These are phyloP conservation scores for Gadus chalcogrammus DNA, from an alignment of 2,113 vertebrate genomes.

Conservation along the genomic window DNA sequence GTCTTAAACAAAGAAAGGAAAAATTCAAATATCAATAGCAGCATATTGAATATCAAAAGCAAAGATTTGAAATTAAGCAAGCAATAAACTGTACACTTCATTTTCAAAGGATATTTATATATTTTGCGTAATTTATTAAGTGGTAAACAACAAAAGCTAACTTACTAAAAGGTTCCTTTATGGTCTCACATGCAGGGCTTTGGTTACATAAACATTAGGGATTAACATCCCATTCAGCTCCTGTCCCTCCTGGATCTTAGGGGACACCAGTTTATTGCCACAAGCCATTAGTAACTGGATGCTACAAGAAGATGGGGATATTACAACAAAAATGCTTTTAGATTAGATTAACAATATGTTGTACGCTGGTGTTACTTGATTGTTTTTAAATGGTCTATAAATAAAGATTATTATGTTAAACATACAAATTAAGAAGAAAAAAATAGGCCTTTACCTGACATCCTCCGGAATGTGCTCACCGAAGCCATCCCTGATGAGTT, in stretches of 20 bases:
- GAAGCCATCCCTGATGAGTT: too few relatives aligned
- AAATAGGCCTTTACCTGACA: background rate
- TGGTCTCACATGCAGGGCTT: conserved; percentile 9
- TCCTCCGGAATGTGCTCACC: too few relatives aligned
- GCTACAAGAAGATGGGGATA: conserved; percentile 2
- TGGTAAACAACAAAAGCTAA: background rate
- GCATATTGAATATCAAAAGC: too few relatives aligned
- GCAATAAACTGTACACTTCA: too few relatives aligned
- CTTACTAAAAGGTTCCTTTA: conserved; percentile 13
- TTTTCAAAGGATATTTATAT: too few relatives aligned
- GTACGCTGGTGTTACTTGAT: too few relatives aligned
- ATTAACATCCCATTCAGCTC: conserved; percentile 13
- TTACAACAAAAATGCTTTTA: too few relatives aligned
- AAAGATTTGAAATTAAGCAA: too few relatives aligned
- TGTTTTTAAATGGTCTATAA: background rate
- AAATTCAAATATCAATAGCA: too few relatives aligned
- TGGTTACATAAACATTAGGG: conserved; percentile 7
- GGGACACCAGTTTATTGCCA: conserved; percentile 12
- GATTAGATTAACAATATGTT: too few relatives aligned
- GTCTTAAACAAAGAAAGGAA: too few relatives aligned
- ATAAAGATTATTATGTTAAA: background rate
- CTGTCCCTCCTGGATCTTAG: conserved; percentile 12
- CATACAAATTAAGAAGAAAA: background rate
- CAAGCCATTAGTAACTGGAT: conserved; percentile 1
- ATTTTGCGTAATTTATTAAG: too few relatives aligned